Percentiles rank a stretch among this genome's conserved stretches.
Evolutionary conservation across 2,797 vertebrate genomes (phyloP).

Genomic region (Darevskia nairensis): DNA sequence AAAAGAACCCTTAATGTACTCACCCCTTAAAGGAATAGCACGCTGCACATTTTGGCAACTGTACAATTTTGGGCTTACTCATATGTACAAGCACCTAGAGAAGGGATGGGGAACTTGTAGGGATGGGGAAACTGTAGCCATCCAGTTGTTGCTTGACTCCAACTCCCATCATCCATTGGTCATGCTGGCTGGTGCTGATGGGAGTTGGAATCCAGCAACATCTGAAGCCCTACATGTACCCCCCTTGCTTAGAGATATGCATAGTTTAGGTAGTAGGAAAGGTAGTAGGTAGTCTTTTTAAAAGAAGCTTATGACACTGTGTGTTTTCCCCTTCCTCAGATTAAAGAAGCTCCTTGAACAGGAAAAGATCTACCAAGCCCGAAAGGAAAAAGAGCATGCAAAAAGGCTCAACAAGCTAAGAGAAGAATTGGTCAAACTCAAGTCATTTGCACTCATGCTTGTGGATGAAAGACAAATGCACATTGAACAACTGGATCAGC

Average conservation of each 20-base stretch:
- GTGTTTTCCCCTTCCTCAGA: constrained; percentile 72
- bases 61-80: constrained; percentile 8
- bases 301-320: constrained; percentile 38
- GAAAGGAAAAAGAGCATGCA: constrained; percentile 91
- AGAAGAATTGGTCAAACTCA: constrained; percentile 92
- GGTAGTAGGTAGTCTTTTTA: neutral
- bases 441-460: constrained; percentile 95
- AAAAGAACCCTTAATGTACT: neutral
- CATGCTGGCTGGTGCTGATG: neutral
- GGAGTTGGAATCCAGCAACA: neutral
- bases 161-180: neutral
- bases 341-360: constrained; percentile 95
- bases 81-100: neutral
- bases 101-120: neutral
- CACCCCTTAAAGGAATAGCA: neutral
- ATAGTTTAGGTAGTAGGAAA: neutral
- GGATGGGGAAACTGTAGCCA: neutral
- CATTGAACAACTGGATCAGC: constrained; percentile 91
- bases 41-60: neutral
- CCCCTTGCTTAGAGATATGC: neutral
- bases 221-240: neutral
- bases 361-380: constrained; percentile 92
- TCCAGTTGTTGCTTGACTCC: neutral
- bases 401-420: constrained; percentile 88
- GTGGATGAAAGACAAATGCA: constrained; percentile 96